Base-by-base conservation (phyloP, 92 coral and sea anemone genomes). In the Nematostella vectensis region DNA sequence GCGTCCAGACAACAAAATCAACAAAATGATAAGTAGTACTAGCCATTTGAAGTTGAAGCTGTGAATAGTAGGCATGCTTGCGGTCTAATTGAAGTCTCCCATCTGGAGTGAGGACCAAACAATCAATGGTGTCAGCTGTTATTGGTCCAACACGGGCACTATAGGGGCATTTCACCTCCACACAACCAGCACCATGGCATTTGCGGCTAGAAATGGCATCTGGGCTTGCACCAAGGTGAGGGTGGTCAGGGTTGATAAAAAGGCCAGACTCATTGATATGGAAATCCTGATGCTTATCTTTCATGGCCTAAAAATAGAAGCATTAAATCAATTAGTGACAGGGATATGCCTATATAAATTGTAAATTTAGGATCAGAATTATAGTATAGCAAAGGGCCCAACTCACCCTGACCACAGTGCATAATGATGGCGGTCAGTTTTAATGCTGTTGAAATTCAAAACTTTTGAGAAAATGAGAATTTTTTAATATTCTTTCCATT, bases 1-100 rank as follows among this genome's bases (percentile, higher is more conserved):
- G 50, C n/a, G 75, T 70, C 83, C 83, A 82, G 12, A 82, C 79
- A 63, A 71, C 78, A 71, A 82, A 81, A 48, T 81, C 79, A 31
- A 71, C 69, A 59, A 56, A 72, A 10, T 57, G 24, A 6, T 28
- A 48, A 13, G 37, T 31, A 25, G 69, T 57, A 6, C 54, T 30
- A 45, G 43, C 44, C 18, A 76, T 48, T 47, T 81, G 83, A 30
- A 59, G 52, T 31, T 81, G 88, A 37, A 76, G 78, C 64, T 75
- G 88, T 25, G 48, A 76, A 25, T 30, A 69, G 57, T 67, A 76
- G 38, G 70, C 75, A 70, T 75, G 83, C n/a, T 4, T 59, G 4
- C 30, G 37, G 30, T 33, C 22, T 19, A 74, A 64, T n/a, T n/a
- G n/a, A n/a, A n/a, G n/a, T n/a, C n/a, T n/a, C n/a, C n/a, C n/a